Base-by-base conservation (phyloP, 2,797 vertebrate genomes). In the Danio albolineatus region DNA sequence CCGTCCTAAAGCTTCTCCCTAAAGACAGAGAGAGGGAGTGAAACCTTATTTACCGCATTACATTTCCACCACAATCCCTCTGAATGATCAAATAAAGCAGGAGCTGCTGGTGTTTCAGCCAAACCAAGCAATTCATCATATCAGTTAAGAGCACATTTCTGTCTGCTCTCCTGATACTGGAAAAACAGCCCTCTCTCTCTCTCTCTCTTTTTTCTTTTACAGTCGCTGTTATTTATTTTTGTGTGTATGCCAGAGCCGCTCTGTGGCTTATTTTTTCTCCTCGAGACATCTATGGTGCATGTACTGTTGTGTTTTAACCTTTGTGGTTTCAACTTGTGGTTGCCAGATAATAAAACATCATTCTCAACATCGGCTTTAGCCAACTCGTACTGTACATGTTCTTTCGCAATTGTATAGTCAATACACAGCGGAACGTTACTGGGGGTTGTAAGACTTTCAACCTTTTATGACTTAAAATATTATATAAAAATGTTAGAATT, bases 31-130 rank as follows among this genome's bases (percentile, higher is more conserved):
- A 66, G 61, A 28, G 28, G 39, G 74, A 56, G 49, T 46, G 51
- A 76, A 49, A 38, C 19, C 28, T 76, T 76, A 76, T 66, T 76
- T 76, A 56, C 74, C 17, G 62, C 74, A 76, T 43, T 56, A 44
- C 21, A 76, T 66, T 66, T 76, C 41, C 74, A 76, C 51, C 74
- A 56, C 51, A 76, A 57, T 46, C 51, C 48, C 66, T 46, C 56
- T 28, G 56, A 66, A 61, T 56, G 62, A 76, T 76, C 74, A 76
- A 76, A 66, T 76, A 36, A 65, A 76, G 48, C 16, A 76, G 19
- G 14, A 56, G 61, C 14, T 19, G 5, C 13, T n/a, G 13, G 10
- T 65, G 44, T 44, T 56, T 56, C 9, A 65, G 74, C 39, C 49
- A 65, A 76, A 44, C 49, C 7, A 7, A 66, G 14, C 41, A 36